Percentiles rank a stretch among this genome's conserved stretches.
These are phyloP conservation scores for Scylla paramamosain DNA, from an alignment of 1,140 invertebrate species.

Conservation along the genomic window DNA sequence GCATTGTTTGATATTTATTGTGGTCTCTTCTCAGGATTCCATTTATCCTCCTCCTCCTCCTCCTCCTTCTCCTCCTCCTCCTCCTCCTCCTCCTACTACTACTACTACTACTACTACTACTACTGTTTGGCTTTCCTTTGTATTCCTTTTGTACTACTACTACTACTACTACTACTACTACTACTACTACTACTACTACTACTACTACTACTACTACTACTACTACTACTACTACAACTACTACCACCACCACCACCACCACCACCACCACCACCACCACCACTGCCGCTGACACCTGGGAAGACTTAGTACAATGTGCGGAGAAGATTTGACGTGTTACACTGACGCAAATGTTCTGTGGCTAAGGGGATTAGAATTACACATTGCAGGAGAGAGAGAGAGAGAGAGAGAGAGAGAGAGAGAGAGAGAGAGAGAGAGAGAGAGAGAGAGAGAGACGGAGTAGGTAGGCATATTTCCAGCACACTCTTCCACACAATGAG, in stretches of 20 bases:
- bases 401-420: no score
- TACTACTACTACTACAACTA: not conserved
- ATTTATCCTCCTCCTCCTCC: not conserved
- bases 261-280: not conserved
- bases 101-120: not conserved
- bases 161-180: not conserved
- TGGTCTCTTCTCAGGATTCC: no score
- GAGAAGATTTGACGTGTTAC: no score
- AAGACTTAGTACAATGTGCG: no score
- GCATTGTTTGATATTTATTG: no score
- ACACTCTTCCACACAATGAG: not conserved
- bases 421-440: not conserved
- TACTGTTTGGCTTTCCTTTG: no score
- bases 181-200: not conserved
- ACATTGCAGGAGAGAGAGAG: no score
- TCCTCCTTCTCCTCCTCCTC: not conserved
- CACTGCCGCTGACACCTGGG: not conserved
- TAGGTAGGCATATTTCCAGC: not conserved
- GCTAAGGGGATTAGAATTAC: no score
- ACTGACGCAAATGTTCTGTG: no score
- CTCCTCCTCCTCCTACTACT: not conserved
- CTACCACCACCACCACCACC: not conserved
- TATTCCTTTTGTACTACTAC: no score
- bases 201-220: not conserved
- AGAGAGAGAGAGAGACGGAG: not conserved